Evolutionary conservation across 2,797 vertebrate genomes (phyloP).

Genomic region (Helarctos malayanus): DNA sequence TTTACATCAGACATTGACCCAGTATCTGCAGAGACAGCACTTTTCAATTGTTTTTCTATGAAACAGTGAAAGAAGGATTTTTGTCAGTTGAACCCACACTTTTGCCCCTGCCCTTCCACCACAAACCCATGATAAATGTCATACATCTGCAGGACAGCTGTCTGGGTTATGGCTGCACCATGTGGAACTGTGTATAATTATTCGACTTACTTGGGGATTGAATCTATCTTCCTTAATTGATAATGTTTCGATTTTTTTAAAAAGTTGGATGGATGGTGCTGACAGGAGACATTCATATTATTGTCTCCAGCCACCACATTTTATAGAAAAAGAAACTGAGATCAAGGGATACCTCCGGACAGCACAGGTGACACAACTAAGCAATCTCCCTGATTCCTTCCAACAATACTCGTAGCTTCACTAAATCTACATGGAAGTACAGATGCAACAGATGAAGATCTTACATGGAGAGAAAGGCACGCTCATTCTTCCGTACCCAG

Average conservation of each 20-base stretch:
- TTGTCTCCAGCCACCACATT: neutral
- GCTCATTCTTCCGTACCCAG: neutral
- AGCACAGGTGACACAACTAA: neutral
- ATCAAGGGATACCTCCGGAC: neutral
- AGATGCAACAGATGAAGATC: conserved; percentile 5
- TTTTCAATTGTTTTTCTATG: neutral
- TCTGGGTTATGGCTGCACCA: neutral
- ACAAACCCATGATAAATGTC: neutral
- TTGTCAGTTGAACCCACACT: neutral
- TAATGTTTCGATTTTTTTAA: neutral
- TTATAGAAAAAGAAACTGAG: neutral
- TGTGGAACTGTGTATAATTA: neutral
- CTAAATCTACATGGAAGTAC: neutral
- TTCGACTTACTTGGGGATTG: neutral
- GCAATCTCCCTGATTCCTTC: neutral
- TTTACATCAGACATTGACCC: neutral
- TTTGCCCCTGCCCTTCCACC: rapidly evolving
- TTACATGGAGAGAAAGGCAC: neutral
- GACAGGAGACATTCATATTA: neutral
- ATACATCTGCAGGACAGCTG: neutral
- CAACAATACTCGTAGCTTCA: neutral
- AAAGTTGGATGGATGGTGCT: neutral
- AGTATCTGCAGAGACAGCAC: neutral
- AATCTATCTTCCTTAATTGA: neutral
- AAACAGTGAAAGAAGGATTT: neutral